Conservation (phyloP, 2,113 vertebrate genomes). For the Mesembrinibis cayennensis region DNA sequence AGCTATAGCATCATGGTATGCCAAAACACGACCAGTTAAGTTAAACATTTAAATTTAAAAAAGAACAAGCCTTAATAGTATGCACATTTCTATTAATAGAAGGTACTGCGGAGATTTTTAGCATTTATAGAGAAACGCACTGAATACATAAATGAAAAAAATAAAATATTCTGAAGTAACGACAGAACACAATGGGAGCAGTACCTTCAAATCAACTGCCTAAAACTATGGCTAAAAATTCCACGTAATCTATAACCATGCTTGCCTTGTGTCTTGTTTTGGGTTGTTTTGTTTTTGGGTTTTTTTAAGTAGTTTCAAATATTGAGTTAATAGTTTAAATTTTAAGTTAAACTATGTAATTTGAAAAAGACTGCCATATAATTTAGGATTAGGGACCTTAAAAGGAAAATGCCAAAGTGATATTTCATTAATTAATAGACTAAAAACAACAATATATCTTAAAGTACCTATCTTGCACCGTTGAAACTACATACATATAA, state of each 20-base stretch:
- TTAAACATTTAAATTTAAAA: background rate
- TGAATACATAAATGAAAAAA: background rate
- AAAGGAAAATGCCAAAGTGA: background rate
- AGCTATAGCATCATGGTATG: background rate
- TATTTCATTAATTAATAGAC: background rate
- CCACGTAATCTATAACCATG: background rate
- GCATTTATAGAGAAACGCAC: background rate
- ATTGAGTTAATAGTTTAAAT: background rate
- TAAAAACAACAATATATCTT: background rate
- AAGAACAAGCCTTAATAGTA: background rate
- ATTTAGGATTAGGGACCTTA: background rate
- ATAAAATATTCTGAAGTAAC: background rate
- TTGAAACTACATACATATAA: background rate
- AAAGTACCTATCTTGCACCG: fast-evolving
- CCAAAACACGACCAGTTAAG: background rate
- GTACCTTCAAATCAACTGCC: background rate
- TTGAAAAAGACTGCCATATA: background rate
- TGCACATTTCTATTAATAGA: background rate
- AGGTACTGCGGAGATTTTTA: background rate
- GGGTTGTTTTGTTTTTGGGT: no score
- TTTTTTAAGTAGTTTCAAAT: background rate
- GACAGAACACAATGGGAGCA: background rate
- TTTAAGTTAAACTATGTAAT: background rate
- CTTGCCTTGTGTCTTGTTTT: no score
- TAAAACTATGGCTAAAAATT: background rate